These are phyloP conservation scores for Polypterus bichir DNA, from an alignment of 2,113 vertebrate species.

Conservation along the genomic window DNA sequence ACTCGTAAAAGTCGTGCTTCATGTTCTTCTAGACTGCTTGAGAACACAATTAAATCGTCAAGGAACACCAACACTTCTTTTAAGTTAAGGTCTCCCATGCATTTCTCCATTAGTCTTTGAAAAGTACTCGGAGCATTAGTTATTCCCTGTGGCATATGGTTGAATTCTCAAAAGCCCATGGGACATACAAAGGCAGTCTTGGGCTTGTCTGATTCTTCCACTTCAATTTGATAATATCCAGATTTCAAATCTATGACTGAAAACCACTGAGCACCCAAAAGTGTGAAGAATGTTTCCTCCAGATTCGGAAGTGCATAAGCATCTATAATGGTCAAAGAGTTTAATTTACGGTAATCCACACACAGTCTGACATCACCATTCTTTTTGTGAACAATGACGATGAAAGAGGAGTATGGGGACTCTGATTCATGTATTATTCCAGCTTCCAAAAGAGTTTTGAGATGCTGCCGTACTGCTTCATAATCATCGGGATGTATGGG, in stretches of 20 bases:
- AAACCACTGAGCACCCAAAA: conserved; percentile 9
- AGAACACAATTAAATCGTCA: conserved; percentile 8
- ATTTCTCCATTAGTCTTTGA: conserved; percentile 8
- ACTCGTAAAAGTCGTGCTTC: conserved; percentile 6
- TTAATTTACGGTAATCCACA: conserved; percentile 8
- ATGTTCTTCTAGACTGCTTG: conserved; percentile 10
- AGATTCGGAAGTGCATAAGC: conserved; percentile 9
- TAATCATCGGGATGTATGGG: conserved; percentile 8
- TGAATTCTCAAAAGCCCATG: conserved; percentile 15
- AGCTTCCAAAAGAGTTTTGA: conserved; percentile 3
- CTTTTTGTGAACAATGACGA: background rate
- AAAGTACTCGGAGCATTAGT: conserved; percentile 16
- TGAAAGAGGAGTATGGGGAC: conserved; percentile 12
- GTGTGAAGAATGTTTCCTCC: conserved; percentile 8
- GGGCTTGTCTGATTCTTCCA: conserved; percentile 1
- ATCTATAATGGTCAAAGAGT: conserved; percentile 8
- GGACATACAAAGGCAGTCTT: conserved; percentile 16
- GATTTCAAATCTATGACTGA: conserved; percentile 5
- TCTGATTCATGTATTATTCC: conserved; percentile 12
- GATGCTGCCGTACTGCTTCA: conserved; percentile 8
- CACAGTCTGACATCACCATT: conserved; percentile 3
- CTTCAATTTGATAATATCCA: conserved; percentile 10
- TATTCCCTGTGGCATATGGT: conserved; percentile 7
- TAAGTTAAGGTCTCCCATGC: conserved; percentile 9
- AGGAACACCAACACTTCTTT: conserved; percentile 6